phyloP scores from a whole-genome alignment of 2,113 vertebrate species.

The Dunckerocampus dactyliophorus region DNA sequence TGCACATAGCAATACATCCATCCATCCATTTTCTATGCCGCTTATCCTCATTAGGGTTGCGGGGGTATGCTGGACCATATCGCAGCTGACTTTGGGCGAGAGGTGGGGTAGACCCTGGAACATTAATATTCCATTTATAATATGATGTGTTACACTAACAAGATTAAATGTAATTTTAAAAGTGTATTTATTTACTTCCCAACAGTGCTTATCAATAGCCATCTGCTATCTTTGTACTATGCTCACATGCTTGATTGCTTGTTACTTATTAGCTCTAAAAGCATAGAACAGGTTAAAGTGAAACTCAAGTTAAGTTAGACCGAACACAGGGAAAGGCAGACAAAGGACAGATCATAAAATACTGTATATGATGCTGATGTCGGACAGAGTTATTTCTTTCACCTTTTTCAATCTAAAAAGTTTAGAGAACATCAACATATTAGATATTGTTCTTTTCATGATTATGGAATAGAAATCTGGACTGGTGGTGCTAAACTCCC shows the following conservation, averaged over 20 bases:
- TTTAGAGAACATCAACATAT: no score
- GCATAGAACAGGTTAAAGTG: conserved; percentile 35
- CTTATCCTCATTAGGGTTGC: no score
- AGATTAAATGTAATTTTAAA: background rate
- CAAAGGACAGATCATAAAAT: background rate
- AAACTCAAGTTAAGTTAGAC: conserved; percentile 6
- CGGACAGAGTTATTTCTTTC: background rate
- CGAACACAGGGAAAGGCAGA: background rate
- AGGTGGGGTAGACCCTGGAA: no score
- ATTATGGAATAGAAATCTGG: background rate
- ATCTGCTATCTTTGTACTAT: conserved; percentile 41
- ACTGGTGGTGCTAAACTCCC: no score
- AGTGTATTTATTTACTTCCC: background rate
- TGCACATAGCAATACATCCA: no score
- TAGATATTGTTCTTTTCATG: no score
- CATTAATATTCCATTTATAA: no score
- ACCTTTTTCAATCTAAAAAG: no score
- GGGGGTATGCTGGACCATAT: no score
- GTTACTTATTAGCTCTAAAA: conserved; percentile 61
- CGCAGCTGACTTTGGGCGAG: no score
- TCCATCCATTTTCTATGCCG: no score
- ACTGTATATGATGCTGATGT: background rate
- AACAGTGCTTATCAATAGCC: conserved; percentile 19
- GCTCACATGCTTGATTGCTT: conserved; percentile 30
- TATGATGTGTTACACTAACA: background rate